Percentiles rank a stretch among this genome's conserved stretches.
phyloP scores from a whole-genome alignment of 2,888 invertebrate species.

The Charanyca ferruginea region DNA sequence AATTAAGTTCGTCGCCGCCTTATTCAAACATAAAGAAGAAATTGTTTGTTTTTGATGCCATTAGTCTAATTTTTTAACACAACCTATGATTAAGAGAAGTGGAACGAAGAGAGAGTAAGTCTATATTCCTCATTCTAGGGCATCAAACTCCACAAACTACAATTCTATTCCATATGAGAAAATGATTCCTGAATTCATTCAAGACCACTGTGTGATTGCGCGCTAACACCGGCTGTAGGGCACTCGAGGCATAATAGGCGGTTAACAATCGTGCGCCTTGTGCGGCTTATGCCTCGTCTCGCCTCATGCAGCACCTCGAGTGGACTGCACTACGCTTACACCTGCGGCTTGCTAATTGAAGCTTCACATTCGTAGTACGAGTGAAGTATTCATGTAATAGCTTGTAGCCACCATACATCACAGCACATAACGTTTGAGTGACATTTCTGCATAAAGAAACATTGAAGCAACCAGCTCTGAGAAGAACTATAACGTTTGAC shows the following conservation, averaged over 20 bases:
- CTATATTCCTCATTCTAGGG: no score
- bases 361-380: conserved; percentile 64
- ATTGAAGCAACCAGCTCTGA: no score
- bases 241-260: conserved; percentile 79
- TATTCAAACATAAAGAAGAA: not conserved
- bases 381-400: conserved; percentile 45
- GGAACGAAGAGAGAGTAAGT: no score
- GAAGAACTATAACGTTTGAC: no score
- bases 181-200: conserved; percentile 62
- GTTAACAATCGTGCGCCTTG: conserved; percentile 80
- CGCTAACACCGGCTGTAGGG: conserved; percentile 67
- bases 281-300: conserved; percentile 59
- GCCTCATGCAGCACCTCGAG: conserved; percentile 61
- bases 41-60: not conserved
- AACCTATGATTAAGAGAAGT: no score
- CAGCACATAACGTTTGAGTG: no score
- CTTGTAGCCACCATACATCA: no score
- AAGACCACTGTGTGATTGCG: conserved; percentile 70
- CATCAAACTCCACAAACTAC: no score
- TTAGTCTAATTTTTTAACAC: not conserved
- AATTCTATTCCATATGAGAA: conserved; percentile 25
- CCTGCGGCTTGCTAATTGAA: conserved; percentile 76
- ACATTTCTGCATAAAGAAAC: no score
- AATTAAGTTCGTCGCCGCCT: not conserved
- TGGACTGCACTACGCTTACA: conserved; percentile 68